Evolutionary conservation across 2,797 vertebrate species (phyloP).

Genomic region (Muraenolepis orangiensis): DNA sequence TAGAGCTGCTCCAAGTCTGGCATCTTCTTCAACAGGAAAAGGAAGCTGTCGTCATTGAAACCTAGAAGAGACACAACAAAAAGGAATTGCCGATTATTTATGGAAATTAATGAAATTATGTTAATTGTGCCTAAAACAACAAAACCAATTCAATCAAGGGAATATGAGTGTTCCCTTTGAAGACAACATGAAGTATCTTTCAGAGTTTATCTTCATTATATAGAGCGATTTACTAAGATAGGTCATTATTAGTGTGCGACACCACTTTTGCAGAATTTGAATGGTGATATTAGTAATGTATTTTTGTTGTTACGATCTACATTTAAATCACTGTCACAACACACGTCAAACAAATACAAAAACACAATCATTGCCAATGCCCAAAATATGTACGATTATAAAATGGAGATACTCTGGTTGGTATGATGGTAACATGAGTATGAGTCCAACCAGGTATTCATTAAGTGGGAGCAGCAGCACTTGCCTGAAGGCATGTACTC

Average conservation of each 20-base stretch:
- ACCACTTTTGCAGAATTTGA: no score
- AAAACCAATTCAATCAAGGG: no score
- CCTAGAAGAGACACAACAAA: conserved; percentile 63
- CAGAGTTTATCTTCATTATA: neutral
- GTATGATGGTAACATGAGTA: neutral
- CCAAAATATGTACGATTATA: no score
- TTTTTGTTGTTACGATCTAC: neutral
- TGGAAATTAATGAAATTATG: no score
- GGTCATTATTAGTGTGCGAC: no score
- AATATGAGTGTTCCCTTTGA: neutral
- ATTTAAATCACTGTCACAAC: no score
- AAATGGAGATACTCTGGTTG: no score
- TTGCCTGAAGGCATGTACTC: conserved; percentile 98
- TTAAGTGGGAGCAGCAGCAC: conserved; percentile 17
- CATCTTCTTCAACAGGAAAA: conserved; percentile 95
- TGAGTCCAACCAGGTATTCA: neutral
- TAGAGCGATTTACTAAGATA: neutral
- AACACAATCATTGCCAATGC: neutral
- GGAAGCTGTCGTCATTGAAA: conserved; percentile 95
- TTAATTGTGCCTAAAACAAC: no score
- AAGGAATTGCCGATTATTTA: no score
- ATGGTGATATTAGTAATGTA: neutral
- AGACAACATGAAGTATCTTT: neutral
- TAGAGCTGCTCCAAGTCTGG: conserved; percentile 97
- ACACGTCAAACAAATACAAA: neutral